These are phyloP conservation scores for Sminthurinus aureus DNA, from an alignment of 2,888 invertebrate species.

Conservation along the genomic window DNA sequence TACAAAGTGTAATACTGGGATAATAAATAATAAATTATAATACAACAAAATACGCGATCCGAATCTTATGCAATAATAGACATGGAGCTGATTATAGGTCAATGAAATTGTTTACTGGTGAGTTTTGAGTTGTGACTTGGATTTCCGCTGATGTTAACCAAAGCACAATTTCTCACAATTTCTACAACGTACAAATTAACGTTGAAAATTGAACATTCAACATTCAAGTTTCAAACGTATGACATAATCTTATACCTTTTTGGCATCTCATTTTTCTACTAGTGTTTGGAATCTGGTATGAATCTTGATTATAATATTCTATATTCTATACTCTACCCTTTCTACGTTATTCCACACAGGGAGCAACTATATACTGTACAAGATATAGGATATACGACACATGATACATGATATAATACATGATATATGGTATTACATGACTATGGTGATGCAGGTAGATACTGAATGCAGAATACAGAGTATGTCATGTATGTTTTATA, in stretches of 20 bases:
- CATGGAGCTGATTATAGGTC: background rate
- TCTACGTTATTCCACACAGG: too few relatives aligned
- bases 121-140: background rate
- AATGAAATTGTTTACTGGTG: background rate
- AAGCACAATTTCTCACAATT: background rate
- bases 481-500: background rate
- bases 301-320: too few relatives aligned
- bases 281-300: background rate
- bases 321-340: too few relatives aligned
- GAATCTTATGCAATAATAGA: background rate
- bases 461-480: background rate
- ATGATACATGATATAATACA: too few relatives aligned
- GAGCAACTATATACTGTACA: too few relatives aligned
- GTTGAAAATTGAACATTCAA: background rate
- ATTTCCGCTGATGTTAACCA: background rate
- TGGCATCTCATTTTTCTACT: background rate
- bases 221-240: background rate
- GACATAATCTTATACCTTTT: constrained; percentile 11
- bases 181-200: background rate
- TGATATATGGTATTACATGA: background rate
- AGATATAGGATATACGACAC: too few relatives aligned
- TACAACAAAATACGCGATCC: background rate
- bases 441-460: background rate
- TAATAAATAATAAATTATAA: background rate
- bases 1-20: background rate